These are phyloP conservation scores for Brotula barbata DNA, from an alignment of 2,797 vertebrate species.

Conservation along the genomic window DNA sequence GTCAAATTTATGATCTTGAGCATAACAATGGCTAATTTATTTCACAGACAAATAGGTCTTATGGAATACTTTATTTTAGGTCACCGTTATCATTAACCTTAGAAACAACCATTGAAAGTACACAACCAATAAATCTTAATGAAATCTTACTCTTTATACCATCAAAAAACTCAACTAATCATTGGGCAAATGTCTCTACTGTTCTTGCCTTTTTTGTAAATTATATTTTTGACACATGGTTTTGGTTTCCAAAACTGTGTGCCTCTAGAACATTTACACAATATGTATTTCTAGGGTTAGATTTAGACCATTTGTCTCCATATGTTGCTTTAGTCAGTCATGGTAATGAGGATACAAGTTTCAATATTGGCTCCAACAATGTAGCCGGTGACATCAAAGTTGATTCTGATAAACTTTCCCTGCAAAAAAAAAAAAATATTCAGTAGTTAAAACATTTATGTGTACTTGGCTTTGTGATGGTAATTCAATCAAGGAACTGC, in stretches of 20 bases:
- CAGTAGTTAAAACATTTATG: background rate
- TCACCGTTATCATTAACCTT: constrained; percentile 4
- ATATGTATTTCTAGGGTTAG: constrained; percentile 22
- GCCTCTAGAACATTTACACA: background rate
- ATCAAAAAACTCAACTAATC: background rate
- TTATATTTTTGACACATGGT: too few relatives aligned
- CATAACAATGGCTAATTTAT: background rate
- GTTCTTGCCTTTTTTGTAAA: constrained; percentile 5
- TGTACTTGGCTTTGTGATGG: background rate
- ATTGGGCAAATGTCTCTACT: constrained; percentile 2
- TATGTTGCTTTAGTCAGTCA: constrained; percentile 11
- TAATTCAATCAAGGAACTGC: background rate
- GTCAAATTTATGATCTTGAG: background rate
- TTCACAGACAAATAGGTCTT: background rate
- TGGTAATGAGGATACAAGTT: constrained; percentile 79
- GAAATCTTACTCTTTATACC: background rate
- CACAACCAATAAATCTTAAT: background rate
- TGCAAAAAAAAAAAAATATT: constrained; percentile 52
- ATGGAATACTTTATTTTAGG: constrained; percentile 2
- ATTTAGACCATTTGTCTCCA: constrained; percentile 7
- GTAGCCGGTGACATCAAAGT: constrained; percentile 87
- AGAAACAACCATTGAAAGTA: constrained; percentile 9
- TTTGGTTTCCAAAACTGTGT: too few relatives aligned
- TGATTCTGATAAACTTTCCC: constrained; percentile 82
- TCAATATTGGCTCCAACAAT: constrained; percentile 96